phyloP scores from a whole-genome alignment of 1,140 invertebrate genomes.

The Dendrolimus kikuchii region DNA sequence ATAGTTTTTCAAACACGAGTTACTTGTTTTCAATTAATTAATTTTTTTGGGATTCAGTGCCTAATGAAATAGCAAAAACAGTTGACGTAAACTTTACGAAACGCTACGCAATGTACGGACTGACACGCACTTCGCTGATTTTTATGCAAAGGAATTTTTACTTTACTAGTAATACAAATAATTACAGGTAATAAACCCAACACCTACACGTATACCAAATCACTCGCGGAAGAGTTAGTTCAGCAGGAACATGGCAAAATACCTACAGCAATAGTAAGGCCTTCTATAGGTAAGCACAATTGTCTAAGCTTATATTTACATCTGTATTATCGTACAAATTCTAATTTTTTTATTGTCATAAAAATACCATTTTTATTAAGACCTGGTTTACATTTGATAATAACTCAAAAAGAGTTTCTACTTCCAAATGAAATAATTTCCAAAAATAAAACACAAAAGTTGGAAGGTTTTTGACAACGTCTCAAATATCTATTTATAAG shows the following conservation, averaged over 20 bases:
- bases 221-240: constrained; percentile 19
- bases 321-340: too few relatives aligned
- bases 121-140: neutral
- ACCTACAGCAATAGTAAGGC: constrained; percentile 20
- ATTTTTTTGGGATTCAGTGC: too few relatives aligned
- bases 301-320: too few relatives aligned
- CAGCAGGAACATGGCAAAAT: constrained; percentile 11
- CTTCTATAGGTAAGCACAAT: constrained; percentile 23
- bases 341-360: neutral
- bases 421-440: too few relatives aligned
- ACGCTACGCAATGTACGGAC: too few relatives aligned
- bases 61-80: too few relatives aligned
- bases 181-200: constrained; percentile 18
- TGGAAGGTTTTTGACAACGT: too few relatives aligned
- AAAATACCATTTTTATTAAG: constrained; percentile 1
- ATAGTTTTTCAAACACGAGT: too few relatives aligned
- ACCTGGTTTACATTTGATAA: neutral
- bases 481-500: too few relatives aligned
- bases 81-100: too few relatives aligned
- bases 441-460: too few relatives aligned
- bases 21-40: too few relatives aligned
- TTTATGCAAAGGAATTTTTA: neutral
- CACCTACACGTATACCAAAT: constrained; percentile 23
- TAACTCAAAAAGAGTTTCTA: neutral
- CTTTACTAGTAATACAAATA: neutral